Percentiles rank a stretch among this genome's conserved stretches.
Conservation (phyloP, 2,888 invertebrate species). For the Smittia sp. region DNA sequence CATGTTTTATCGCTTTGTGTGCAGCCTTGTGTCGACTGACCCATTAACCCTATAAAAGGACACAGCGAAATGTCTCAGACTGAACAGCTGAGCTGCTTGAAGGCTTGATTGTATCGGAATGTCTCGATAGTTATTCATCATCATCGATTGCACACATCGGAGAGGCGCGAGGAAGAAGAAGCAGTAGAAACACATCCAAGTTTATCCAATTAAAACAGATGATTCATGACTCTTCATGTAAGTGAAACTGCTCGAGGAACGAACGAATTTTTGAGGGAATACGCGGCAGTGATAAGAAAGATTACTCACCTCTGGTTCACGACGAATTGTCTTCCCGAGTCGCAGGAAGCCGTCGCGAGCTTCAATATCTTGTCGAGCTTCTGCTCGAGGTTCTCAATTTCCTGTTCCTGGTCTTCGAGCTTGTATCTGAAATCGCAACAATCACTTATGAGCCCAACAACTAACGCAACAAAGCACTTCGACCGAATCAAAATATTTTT, state of each 20-base stretch:
- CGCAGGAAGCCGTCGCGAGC: slow-evolving; percentile 84
- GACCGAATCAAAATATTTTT: background rate
- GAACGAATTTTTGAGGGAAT: background rate
- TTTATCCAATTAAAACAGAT: background rate
- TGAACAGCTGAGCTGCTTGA: no score
- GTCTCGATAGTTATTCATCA: background rate
- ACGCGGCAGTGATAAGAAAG: background rate
- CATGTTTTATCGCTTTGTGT: background rate
- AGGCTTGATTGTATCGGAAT: background rate
- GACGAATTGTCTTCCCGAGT: slow-evolving; percentile 87
- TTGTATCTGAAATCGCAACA: slow-evolving; percentile 26
- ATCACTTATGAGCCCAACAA: background rate
- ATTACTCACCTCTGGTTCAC: slow-evolving; percentile 80
- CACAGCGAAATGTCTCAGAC: background rate
- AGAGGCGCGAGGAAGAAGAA: background rate
- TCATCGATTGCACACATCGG: background rate
- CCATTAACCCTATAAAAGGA: background rate
- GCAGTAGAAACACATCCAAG: background rate
- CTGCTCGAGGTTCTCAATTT: slow-evolving; percentile 79
- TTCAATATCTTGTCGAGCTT: slow-evolving; percentile 90
- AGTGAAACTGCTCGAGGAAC: background rate
- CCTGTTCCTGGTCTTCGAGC: slow-evolving; percentile 27
- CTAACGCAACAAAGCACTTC: no score
- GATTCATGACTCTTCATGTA: background rate
- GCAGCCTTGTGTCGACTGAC: background rate